Base-by-base conservation (phyloP, 2,113 vertebrate genomes). In the Tychaedon coryphoeus region DNA sequence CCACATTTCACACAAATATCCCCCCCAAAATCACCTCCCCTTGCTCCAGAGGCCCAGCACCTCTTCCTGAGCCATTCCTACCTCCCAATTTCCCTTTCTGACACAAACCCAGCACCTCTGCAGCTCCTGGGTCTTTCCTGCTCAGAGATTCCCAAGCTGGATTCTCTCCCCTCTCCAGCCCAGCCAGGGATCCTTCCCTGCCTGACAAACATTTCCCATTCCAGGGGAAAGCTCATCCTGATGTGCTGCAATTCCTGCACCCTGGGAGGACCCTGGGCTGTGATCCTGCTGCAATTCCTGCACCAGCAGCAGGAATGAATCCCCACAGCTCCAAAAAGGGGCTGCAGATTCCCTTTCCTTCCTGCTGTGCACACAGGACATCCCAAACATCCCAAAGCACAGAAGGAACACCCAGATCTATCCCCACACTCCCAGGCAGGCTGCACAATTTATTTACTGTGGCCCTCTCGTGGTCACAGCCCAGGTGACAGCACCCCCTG, bases 401-500 rank as follows among this genome's bases (percentile, higher is more conserved):
- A 36, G n/a, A 10, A 26, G 40, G 48, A 62, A 40, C 19, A 23
- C 6, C 26, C 13, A 8, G 26, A 6, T 50, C 56, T 5, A 22
- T 5, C 47, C 64, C 84, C 48, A 22, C 12, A 51, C 38, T 31
- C 64, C 75, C 26, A 19, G 23, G 57, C 74, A 80, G 57, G 64
- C 51, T 95, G 56, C 57, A 73, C 85, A 84, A 92, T 88, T 95
- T 65, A 92, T 88, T 95, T 61, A 2, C 88, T 92, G 91, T 78
- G 77, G 95, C 94, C 95, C 96, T 56, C 95, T 97, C 81, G 94
- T 92, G 96, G 95, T 82, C 57, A 67, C 70, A 95, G 79, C 45
- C 87, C 60, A 64, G 25, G 51, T 53, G 88, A 43, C 77, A 88
- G 6, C 77, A 29, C 8, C 40, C 53, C 51, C 22, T 34, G 19